Conservation (phyloP, 2,113 vertebrate genomes). For the Ceyx melanurus region DNA sequence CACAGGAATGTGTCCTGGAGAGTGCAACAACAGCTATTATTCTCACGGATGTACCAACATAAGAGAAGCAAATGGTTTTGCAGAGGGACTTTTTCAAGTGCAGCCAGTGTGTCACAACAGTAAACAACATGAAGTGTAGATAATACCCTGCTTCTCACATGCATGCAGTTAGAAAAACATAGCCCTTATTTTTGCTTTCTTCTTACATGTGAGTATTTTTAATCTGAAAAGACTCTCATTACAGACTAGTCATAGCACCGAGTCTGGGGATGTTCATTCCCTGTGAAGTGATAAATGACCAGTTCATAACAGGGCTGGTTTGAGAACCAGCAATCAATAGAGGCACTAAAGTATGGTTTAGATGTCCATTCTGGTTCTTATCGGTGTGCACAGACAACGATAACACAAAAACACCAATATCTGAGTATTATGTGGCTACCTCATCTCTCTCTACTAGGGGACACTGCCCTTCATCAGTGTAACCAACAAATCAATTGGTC, state of each 20-base stretch:
- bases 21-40: background rate
- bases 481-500: slow-evolving; percentile 65
- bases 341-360: slow-evolving; percentile 39
- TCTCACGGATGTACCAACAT: background rate
- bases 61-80: background rate
- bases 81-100: background rate
- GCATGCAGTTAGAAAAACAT: background rate
- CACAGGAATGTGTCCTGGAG: background rate
- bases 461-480: slow-evolving; percentile 60
- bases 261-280: slow-evolving; percentile 26
- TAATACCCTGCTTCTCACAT: background rate
- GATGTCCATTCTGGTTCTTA: slow-evolving; percentile 50
- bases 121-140: background rate
- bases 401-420: slow-evolving; percentile 58
- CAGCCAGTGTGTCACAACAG: background rate
- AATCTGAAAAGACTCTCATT: slow-evolving; percentile 1
- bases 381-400: slow-evolving; percentile 55
- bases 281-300: slow-evolving; percentile 66
- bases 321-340: slow-evolving; percentile 68
- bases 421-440: slow-evolving; percentile 48
- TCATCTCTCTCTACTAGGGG: slow-evolving; percentile 55
- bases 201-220: background rate
- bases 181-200: slow-evolving; percentile 30
- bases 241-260: slow-evolving; percentile 4
- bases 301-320: slow-evolving; percentile 43